Conservation (phyloP, 2,888 invertebrate species). For the Tillus elongatus region DNA sequence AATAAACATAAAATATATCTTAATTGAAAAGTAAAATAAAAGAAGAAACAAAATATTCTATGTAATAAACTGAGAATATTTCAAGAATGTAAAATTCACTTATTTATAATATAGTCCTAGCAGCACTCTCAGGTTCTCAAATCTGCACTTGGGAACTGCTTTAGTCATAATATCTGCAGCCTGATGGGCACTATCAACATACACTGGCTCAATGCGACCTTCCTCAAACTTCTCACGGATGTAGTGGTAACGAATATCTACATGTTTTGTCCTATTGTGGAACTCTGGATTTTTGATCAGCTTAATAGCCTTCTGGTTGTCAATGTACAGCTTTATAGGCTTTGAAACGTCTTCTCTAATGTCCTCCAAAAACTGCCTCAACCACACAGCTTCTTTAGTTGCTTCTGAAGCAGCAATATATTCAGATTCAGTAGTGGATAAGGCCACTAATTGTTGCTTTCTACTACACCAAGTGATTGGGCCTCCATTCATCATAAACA, state of each 20-base stretch:
- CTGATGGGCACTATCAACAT: conserved; percentile 8
- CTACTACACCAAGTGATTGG: conserved; percentile 27
- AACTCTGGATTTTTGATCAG: conserved; percentile 9
- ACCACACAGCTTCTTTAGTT: conserved; percentile 23
- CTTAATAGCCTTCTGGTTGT: conserved; percentile 11
- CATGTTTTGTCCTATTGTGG: conserved; percentile 13
- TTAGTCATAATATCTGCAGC: conserved; percentile 14
- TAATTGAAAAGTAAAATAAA: no score
- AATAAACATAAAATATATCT: no score
- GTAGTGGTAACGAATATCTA: conserved; percentile 10
- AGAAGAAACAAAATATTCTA: no score
- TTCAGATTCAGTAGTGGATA: conserved; percentile 30
- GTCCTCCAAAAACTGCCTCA: conserved; percentile 13
- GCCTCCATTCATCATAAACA: conserved; percentile 22
- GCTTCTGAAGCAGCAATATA: conserved; percentile 27
- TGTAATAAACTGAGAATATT: no score
- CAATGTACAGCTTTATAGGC: conserved; percentile 3
- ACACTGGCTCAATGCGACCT: conserved; percentile 5
- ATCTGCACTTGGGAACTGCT: conserved; percentile 1
- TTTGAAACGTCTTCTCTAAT: conserved; percentile 5
- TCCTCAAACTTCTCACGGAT: conserved; percentile 8
- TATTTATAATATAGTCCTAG: no score
- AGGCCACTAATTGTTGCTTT: conserved; percentile 23
- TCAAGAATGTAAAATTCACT: no score
- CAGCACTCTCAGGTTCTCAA: not conserved